Evolutionary conservation across 1,140 invertebrate genomes (phyloP).

Genomic region (Eulimnadia texana): DNA sequence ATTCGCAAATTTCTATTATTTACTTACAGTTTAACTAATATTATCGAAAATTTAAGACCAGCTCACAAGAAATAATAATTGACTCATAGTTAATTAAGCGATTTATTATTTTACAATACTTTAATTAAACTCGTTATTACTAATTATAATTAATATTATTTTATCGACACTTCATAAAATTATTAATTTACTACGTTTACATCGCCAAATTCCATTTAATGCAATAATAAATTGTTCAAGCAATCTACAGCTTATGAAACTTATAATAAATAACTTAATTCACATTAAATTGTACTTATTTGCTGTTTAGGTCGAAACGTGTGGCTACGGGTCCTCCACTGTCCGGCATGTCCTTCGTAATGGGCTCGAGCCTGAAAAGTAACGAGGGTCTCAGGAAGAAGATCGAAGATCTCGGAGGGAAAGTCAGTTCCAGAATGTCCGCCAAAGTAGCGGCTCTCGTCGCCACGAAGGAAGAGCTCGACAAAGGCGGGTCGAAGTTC

Average conservation of each 20-base stretch:
- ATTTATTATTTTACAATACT: slow-evolving; percentile 13
- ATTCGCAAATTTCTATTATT: neutral
- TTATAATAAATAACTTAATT: too few species aligned
- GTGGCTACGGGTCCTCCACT: slow-evolving; percentile 36
- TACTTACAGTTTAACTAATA: neutral
- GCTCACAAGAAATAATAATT: too few species aligned
- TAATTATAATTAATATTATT: too few species aligned
- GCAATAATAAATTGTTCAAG: too few species aligned
- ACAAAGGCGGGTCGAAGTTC: slow-evolving; percentile 50
- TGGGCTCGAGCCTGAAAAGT: slow-evolving; percentile 43
- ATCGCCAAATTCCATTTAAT: too few species aligned
- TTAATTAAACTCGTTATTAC: too few species aligned
- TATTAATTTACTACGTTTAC: too few species aligned
- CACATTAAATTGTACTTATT: too few species aligned
- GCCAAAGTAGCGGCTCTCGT: slow-evolving; percentile 57
- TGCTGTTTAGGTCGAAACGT: neutral
- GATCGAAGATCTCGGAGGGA: slow-evolving; percentile 60
- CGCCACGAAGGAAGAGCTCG: slow-evolving; percentile 50
- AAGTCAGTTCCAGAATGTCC: slow-evolving; percentile 46
- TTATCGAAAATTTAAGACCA: too few species aligned
- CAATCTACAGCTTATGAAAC: too few species aligned
- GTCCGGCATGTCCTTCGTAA: slow-evolving; percentile 63
- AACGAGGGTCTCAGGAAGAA: slow-evolving; percentile 49
- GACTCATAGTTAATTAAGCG: too few species aligned
- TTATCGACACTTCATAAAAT: too few species aligned